Evolutionary conservation across 1,140 invertebrate genomes (phyloP), one percentile per base, ranked within the genome.

Genomic region (Danaus melanippus): DNA sequence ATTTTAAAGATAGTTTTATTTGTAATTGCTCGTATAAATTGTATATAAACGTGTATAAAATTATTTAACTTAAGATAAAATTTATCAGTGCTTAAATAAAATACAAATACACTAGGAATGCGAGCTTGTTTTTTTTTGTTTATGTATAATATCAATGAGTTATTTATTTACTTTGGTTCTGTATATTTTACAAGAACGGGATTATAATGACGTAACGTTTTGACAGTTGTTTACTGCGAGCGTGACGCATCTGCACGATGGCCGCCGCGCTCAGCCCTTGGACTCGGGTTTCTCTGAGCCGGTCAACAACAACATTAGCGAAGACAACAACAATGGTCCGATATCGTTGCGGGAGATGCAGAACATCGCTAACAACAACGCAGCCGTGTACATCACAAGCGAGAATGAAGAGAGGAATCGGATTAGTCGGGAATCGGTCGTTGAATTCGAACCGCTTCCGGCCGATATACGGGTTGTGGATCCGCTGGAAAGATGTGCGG

Each of bases 341-440:
- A 88, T 88, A 50, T 88, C 87, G 6, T 76, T 84, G 11, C 79
- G 86, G 9, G 87, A 88, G 64, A 84, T 88, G 79, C 86, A 88
- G 73, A 88, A 88, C 67, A 88, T 88, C 58, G 86, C 83, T 15
- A 88, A 88, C 66, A 88, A 88, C 70, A 88, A 88, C 60, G 87
- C 87, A 2, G 75, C 82, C 1, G 83, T 77, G 12, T 88, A 88
- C 66, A 88, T 88, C 54, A 71, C 74, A 50, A 86, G 79, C 54
- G 83, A 83, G 57, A 83, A 84, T 53, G 83, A 86, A 54, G 78
- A 84, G 61, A 50, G 79, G 51, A 83, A 84, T 50, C 70, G 83
- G 44, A 66, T 79, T 50, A 82, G 79, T 58, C 66, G 81, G 2
- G 84, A 86, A 52, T 84, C 81, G 0, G 79, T 84, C 4, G 79